Conservation (phyloP, 2,888 invertebrate genomes). For the Eupithecia exiguata region DNA sequence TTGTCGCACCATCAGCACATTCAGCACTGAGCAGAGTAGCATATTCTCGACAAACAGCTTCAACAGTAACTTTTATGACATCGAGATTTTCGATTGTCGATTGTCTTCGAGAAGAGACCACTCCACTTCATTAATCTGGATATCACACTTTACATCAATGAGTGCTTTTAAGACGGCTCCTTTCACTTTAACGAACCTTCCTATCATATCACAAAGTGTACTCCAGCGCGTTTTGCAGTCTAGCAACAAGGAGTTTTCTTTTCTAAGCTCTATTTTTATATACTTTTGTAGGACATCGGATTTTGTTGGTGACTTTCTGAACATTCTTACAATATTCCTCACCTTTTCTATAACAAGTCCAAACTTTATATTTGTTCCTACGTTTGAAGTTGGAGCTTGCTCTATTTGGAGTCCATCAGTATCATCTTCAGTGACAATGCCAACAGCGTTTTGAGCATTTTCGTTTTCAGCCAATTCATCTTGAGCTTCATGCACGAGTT, state of each 20-base stretch:
- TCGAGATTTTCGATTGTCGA: constrained; percentile 37
- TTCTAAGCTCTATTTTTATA: constrained; percentile 36
- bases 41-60: constrained; percentile 41
- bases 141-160: constrained; percentile 44
- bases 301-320: constrained; percentile 37
- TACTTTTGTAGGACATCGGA: constrained; percentile 38
- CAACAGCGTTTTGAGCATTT: not conserved
- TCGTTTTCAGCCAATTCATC: not conserved
- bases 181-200: constrained; percentile 32
- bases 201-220: constrained; percentile 38
- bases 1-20: constrained; percentile 39
- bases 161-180: constrained; percentile 42
- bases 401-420: constrained; percentile 15
- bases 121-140: constrained; percentile 41
- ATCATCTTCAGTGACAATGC: constrained; percentile 23
- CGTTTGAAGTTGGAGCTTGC: constrained; percentile 1
- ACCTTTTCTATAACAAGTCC: constrained; percentile 31
- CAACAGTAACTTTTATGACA: constrained; percentile 41
- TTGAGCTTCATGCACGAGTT: constrained; percentile 4
- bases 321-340: constrained; percentile 34
- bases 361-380: not conserved
- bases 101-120: constrained; percentile 43
- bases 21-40: constrained; percentile 41
- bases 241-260: constrained; percentile 37
- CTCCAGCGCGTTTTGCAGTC: constrained; percentile 26